Base-by-base conservation (phyloP, 2,888 invertebrate genomes). In the Athalia circularis region DNA sequence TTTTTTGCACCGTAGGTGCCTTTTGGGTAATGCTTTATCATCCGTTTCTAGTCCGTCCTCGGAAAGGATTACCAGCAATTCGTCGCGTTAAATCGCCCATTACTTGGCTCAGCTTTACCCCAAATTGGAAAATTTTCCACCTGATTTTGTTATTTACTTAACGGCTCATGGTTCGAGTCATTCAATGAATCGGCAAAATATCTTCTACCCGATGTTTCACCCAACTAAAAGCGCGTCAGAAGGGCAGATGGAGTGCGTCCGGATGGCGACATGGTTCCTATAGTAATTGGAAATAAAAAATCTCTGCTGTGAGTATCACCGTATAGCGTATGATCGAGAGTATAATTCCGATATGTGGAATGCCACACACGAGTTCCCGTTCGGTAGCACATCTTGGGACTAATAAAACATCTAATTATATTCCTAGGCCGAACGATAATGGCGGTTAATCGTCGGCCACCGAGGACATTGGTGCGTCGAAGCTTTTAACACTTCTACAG, bases 21-120 rank as follows among this genome's bases (percentile, higher is more conserved):
- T n/a, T n/a, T n/a, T n/a, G n/a, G n/a, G n/a, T 85, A 87, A 75
- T 83, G 88, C 86, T 81, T 81, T 80, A 85, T 88, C 87, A 87
- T 87, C 82, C 85, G 68, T 59, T 59, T 59, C 52, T 72, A 29
- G 59, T 9, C 47, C 0, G 15, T 80, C 81, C 77, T 79, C 45
- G 45, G 45, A 59, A 15, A 59, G 72, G 47, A 59, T 72, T 59
- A 59, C 59, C 45, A 59, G 6, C 43, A 59, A 47, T 52, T 65
- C 78, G 77, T 72, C 65, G 83, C 82, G 83, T 85, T 84, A 83
- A 86, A 86, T 85, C 80, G 79, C 45, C 82, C 79, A 86, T 86
- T 87, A 87, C 80, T 80, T 84, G 84, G 82, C 80, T 80, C 80
- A 80, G 78, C 77, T 84, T 85, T 81, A 75, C 78, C 65, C 72